Evolutionary conservation across 2,113 vertebrate species (phyloP), one percentile per base, ranked within the genome.

Genomic region (Psittacus erithacus): DNA sequence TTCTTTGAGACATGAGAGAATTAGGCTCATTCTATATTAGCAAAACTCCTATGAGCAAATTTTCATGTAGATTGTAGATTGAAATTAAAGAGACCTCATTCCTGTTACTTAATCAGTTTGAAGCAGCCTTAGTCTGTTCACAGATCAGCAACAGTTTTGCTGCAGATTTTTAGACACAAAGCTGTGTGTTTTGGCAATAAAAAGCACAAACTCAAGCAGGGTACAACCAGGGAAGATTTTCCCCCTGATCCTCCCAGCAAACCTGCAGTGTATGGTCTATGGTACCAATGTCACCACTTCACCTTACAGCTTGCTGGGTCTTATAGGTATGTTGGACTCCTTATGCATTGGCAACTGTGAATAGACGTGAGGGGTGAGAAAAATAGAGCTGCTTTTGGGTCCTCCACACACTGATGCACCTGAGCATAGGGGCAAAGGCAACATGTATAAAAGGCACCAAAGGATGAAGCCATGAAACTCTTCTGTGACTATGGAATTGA

Each of bases 311-410:
- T 53, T 69, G 2, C 29, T 76, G 27, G 2, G 13, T 35, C 18
- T 46, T 68, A 18, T 6, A 47, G 28, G 33, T 49, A 2, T 19
- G 11, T 2, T 57, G 41, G 20, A 29, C 4, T 11, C 22, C 6
- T 59, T 15, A 2, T 4, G 4, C 5, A 13, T 29, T 49, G 25
- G 8, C 23, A 41, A 3, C 13, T 10, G 5, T 13, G 7, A 19
- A 25, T 8, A 25, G 33, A 19, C 20, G 41, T 0, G 0, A 1
- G 0, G 10, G 49, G 10, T 1, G 2, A 28, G 16, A 70, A 55
- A 75, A 67, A 41, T 2, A 22, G 16, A 18, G 13, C 15, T 2
- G 18, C 2, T 4, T 62, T 57, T 39, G 20, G 6, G 41, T 91
- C 29, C 31, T 71, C 15, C 18, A 28, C 14, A 22, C 14, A 16